These are phyloP conservation scores for Eupleurogrammus muticus DNA, from an alignment of 2,797 vertebrate genomes.

Conservation along the genomic window DNA sequence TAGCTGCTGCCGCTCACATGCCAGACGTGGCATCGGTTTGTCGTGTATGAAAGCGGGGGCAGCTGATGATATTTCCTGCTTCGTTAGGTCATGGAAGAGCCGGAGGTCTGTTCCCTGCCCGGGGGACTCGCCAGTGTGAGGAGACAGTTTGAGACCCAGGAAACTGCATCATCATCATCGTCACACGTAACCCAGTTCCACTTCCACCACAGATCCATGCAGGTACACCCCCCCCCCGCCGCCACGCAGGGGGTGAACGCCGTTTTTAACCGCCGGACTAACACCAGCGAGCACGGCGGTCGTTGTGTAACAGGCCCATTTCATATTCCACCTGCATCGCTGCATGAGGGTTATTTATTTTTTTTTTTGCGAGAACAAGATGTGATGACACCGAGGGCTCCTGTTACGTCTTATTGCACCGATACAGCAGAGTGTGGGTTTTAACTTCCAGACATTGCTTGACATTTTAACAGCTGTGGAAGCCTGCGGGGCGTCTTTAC, in stretches of 20 bases:
- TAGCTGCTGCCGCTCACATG: slow-evolving; percentile 23
- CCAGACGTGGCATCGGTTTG: slow-evolving; percentile 51
- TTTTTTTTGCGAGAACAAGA: too few species aligned
- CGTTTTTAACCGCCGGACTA: slow-evolving; percentile 2
- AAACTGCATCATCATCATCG: slow-evolving; percentile 83
- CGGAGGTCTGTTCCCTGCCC: slow-evolving; percentile 89
- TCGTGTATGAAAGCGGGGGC: slow-evolving; percentile 61
- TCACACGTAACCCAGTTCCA: slow-evolving; percentile 87
- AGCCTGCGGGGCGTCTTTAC: slow-evolving; percentile 22
- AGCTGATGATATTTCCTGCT: slow-evolving; percentile 78
- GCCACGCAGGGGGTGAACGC: slow-evolving; percentile 43
- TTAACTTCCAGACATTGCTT: slow-evolving; percentile 35
- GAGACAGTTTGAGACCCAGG: slow-evolving; percentile 92
- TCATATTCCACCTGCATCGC: slow-evolving; percentile 41
- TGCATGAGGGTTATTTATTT: slow-evolving; percentile 29
- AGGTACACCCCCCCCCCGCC: too few species aligned
- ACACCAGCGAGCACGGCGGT: slow-evolving; percentile 51
- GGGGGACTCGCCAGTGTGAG: slow-evolving; percentile 93
- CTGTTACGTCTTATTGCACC: slow-evolving; percentile 17
- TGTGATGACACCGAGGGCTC: slow-evolving; percentile 41
- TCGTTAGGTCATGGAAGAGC: slow-evolving; percentile 90
- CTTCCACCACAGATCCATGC: slow-evolving; percentile 84
- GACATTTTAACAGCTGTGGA: slow-evolving; percentile 46
- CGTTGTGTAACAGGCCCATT: too few species aligned
- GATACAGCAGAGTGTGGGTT: slow-evolving; percentile 14